Evolutionary conservation across 2,113 vertebrate species (phyloP).

Genomic region (Cyphomyrus plagiostoma): DNA sequence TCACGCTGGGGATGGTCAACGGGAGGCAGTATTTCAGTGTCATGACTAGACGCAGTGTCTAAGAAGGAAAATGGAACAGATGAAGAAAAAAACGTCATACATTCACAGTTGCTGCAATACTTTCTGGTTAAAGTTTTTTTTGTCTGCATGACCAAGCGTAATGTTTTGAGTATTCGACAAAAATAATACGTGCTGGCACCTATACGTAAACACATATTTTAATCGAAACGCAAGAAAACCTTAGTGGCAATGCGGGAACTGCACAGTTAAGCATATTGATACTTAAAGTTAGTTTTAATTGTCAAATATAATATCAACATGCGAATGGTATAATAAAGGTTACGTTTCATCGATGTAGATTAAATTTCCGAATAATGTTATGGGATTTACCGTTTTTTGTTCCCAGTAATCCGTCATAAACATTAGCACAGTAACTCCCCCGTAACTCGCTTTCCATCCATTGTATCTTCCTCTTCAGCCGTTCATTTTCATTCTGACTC

Average conservation of each 20-base stretch:
- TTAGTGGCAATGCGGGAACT: neutral
- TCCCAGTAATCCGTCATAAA: neutral
- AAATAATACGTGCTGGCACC: neutral
- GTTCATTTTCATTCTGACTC: conserved; percentile 54
- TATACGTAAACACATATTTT: neutral
- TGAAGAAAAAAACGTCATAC: neutral
- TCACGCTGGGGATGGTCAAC: neutral
- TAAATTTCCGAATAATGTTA: neutral
- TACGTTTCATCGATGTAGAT: neutral
- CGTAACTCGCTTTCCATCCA: conserved; percentile 43
- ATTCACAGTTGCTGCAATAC: neutral
- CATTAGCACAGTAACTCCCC: neutral
- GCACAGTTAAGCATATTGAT: neutral
- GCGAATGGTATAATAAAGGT: neutral
- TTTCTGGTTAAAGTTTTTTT: neutral
- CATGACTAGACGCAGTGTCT: neutral
- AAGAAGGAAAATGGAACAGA: neutral
- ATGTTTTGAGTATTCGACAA: neutral
- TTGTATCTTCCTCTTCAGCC: conserved; percentile 49
- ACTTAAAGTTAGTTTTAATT: neutral
- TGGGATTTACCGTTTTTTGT: conserved; percentile 3
- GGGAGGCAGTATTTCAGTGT: neutral
- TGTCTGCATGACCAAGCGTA: neutral
- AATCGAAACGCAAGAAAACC: neutral
- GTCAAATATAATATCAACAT: neutral